Evolutionary conservation across 2,113 vertebrate species (phyloP).

Genomic region (Engystomops pustulosus): DNA sequence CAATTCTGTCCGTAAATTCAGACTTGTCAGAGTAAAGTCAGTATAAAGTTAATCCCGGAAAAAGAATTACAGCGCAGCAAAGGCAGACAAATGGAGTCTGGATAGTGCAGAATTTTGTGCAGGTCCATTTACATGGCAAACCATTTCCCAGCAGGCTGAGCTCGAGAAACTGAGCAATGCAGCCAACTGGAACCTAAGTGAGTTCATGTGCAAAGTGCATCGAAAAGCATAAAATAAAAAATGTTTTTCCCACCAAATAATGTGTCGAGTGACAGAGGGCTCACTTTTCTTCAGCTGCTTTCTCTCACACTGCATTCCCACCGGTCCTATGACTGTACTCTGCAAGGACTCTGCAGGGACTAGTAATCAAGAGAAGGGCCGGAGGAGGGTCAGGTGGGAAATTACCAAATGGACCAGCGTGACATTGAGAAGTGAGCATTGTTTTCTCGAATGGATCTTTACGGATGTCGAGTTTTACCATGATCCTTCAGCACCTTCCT

Average conservation of each 20-base stretch:
- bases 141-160: conserved; percentile 24
- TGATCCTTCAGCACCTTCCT: background rate
- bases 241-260: background rate
- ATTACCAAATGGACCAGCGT: background rate
- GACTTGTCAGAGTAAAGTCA: background rate
- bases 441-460: background rate
- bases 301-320: background rate
- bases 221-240: background rate
- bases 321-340: background rate
- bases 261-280: background rate
- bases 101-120: conserved; percentile 3
- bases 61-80: conserved; percentile 5
- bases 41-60: conserved; percentile 7
- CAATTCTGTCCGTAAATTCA: background rate
- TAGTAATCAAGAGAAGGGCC: background rate
- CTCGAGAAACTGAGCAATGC: conserved; percentile 23
- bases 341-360: background rate
- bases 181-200: conserved; percentile 5
- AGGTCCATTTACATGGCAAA: conserved; percentile 4
- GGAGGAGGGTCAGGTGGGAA: background rate
- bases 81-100: conserved; percentile 16
- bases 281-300: background rate
- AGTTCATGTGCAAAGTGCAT: conserved; percentile 30
- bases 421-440: background rate
- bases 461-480: background rate